Percentiles rank a stretch among this genome's conserved stretches.
These are phyloP conservation scores for Acanthosepion lycidas DNA, from an alignment of 2,888 invertebrate genomes.

Conservation along the genomic window DNA sequence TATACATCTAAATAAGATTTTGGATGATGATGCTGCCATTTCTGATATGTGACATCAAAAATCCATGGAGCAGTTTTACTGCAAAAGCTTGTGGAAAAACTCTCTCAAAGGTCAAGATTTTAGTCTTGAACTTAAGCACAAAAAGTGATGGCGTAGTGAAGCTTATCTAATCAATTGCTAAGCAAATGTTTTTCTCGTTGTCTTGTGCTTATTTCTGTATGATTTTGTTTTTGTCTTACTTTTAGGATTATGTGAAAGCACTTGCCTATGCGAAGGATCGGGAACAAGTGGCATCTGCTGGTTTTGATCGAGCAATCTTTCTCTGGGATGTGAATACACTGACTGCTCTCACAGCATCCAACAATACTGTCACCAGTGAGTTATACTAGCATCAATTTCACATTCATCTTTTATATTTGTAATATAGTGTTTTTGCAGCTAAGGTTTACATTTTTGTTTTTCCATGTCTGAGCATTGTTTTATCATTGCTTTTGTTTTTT, in stretches of 20 bases:
- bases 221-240: slow-evolving; percentile 10
- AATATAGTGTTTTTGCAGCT: background rate
- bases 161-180: background rate
- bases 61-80: background rate
- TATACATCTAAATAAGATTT: background rate
- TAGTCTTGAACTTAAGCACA: background rate
- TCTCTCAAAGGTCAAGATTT: background rate
- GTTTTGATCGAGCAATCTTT: slow-evolving; percentile 95
- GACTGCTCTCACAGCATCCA: slow-evolving; percentile 96
- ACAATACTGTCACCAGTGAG: slow-evolving; percentile 97
- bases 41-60: background rate
- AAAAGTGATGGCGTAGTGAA: background rate
- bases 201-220: background rate
- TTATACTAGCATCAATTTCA: slow-evolving; percentile 25
- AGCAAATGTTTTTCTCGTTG: background rate
- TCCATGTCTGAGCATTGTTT: too few relatives aligned
- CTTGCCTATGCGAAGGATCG: slow-evolving; percentile 97
- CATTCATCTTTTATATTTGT: background rate
- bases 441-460: too few relatives aligned
- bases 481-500: too few relatives aligned
- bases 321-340: slow-evolving; percentile 99
- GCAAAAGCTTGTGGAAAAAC: background rate
- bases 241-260: slow-evolving; percentile 93
- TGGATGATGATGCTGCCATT: background rate
- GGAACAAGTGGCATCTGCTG: slow-evolving; percentile 92